Conservation (phyloP, 2,888 invertebrate genomes). For the Parapristionchus giblindavisi region DNA sequence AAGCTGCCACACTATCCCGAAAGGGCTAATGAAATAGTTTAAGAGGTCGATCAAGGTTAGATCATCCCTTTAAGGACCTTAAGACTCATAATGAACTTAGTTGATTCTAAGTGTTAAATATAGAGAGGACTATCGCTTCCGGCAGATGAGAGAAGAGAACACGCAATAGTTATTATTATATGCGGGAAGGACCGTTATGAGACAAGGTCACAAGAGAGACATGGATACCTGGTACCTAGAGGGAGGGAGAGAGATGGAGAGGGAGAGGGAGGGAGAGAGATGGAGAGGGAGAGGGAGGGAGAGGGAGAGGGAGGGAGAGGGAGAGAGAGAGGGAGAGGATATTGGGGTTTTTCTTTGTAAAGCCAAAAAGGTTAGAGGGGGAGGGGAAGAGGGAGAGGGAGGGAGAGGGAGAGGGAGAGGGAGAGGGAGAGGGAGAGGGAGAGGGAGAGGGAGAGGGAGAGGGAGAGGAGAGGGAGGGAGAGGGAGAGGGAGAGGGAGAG, state of each 20-base stretch:
- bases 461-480: conserved; percentile 25
- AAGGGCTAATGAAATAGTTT: too few species aligned
- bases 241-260: too few species aligned
- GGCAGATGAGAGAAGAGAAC: too few species aligned
- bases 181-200: not conserved
- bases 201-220: not conserved
- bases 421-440: conserved; percentile 43
- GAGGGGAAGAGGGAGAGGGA: not conserved
- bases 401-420: conserved; percentile 38
- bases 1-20: too few species aligned
- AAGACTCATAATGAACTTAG: too few species aligned
- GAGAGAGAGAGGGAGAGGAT: not conserved
- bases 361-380: not conserved
- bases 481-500: conserved; percentile 24
- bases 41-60: too few species aligned
- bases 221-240: not conserved
- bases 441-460: conserved; percentile 36
- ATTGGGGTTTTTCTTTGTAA: not conserved
- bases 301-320: conserved; percentile 27
- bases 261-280: too few species aligned
- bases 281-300: not conserved
- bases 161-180: not conserved
- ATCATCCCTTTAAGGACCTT: too few species aligned
- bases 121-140: too few species aligned
- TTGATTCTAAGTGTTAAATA: too few species aligned